Conservation (phyloP, 2,797 vertebrate species). For the Syngnathus acus region DNA sequence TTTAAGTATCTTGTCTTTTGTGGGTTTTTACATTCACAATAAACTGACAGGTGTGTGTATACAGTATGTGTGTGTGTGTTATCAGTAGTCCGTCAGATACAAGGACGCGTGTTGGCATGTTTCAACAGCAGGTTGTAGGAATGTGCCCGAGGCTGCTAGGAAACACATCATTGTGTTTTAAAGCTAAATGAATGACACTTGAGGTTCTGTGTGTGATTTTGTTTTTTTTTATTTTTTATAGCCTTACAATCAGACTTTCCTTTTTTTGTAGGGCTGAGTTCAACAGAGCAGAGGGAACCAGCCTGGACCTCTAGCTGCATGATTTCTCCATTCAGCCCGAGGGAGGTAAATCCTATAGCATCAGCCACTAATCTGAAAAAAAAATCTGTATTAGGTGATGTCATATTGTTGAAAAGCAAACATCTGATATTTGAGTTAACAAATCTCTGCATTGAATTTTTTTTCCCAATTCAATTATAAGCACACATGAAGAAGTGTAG, state of each 20-base stretch:
- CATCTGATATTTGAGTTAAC: constrained; percentile 15
- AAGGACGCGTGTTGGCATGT: constrained; percentile 38
- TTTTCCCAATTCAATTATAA: not conserved
- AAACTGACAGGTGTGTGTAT: constrained; percentile 17
- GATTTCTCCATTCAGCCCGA: constrained; percentile 34
- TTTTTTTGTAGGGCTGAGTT: constrained; percentile 38
- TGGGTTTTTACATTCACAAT: constrained; percentile 26
- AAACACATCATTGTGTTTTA: constrained; percentile 32
- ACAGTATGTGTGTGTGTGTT: constrained; percentile 35
- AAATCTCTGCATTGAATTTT: constrained; percentile 15
- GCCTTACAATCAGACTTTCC: constrained; percentile 1
- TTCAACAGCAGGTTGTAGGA: constrained; percentile 55
- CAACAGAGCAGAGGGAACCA: constrained; percentile 33
- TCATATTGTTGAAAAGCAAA: constrained; percentile 29
- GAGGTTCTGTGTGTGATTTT: constrained; percentile 10
- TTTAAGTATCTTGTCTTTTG: constrained; percentile 7
- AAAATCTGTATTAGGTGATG: not conserved
- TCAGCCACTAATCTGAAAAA: not conserved
- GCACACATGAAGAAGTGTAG: not conserved
- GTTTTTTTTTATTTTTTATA: not conserved
- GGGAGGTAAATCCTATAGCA: constrained; percentile 35
- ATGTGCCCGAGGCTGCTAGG: constrained; percentile 53
- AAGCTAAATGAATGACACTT: constrained; percentile 26
- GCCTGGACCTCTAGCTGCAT: constrained; percentile 42
- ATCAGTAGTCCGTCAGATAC: constrained; percentile 46